Percentiles rank a stretch among this genome's conserved stretches.
These are phyloP conservation scores for Protophormia terraenovae DNA, from an alignment of 2,888 invertebrate genomes.

Conservation along the genomic window DNA sequence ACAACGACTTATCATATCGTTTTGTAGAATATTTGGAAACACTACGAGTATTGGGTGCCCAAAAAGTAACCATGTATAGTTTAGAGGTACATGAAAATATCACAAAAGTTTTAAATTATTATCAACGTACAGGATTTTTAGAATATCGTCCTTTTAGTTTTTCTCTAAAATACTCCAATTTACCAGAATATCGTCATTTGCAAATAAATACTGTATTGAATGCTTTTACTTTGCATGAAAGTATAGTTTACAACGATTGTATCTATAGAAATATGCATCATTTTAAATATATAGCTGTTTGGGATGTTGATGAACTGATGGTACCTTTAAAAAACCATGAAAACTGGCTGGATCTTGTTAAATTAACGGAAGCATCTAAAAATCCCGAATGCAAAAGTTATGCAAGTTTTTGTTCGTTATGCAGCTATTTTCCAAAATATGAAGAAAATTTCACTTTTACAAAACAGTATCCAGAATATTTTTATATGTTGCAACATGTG, in stretches of 20 bases:
- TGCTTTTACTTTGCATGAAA: slow-evolving; percentile 94
- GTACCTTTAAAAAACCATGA: slow-evolving; percentile 88
- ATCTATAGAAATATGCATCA: slow-evolving; percentile 94
- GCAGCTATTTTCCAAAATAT: slow-evolving; percentile 95
- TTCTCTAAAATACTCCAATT: slow-evolving; percentile 93
- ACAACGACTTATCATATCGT: slow-evolving; percentile 92
- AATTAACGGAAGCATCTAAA: slow-evolving; percentile 84
- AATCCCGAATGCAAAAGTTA: slow-evolving; percentile 83
- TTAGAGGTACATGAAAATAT: slow-evolving; percentile 94
- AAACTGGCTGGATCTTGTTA: slow-evolving; percentile 89
- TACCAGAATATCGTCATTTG: slow-evolving; percentile 87
- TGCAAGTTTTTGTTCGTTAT: slow-evolving; percentile 90
- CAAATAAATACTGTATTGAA: slow-evolving; percentile 91
- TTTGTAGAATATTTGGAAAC: slow-evolving; percentile 97
- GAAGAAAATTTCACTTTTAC: slow-evolving; percentile 86
- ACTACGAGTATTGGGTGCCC: slow-evolving; percentile 90
- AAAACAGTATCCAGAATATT: slow-evolving; percentile 88
- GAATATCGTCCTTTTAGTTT: slow-evolving; percentile 90
- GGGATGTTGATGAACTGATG: slow-evolving; percentile 96
- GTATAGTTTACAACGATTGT: slow-evolving; percentile 97
- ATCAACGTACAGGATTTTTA: slow-evolving; percentile 85
- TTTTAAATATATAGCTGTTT: slow-evolving; percentile 91
- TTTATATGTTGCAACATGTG: slow-evolving; percentile 96
- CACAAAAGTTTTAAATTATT: slow-evolving; percentile 86
- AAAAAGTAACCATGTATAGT: slow-evolving; percentile 94